phyloP scores from a whole-genome alignment of 1,140 invertebrate genomes.

The Drosophila melanica region DNA sequence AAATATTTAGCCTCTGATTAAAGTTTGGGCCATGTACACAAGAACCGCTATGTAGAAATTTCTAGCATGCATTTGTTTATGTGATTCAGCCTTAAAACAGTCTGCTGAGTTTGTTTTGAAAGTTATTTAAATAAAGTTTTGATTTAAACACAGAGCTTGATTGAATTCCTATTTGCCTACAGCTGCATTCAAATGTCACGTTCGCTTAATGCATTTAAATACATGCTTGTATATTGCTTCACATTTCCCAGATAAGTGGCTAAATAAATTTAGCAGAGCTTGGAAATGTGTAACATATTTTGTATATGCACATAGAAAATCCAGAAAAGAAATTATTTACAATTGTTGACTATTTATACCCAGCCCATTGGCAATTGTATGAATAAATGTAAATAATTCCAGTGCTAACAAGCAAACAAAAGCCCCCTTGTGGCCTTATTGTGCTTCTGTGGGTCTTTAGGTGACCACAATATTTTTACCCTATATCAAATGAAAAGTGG shows the following conservation, averaged over 20 bases:
- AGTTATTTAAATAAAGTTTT: slow-evolving; percentile 2
- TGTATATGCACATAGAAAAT: background rate
- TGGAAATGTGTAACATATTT: background rate
- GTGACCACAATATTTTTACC: no score
- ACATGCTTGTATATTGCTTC: background rate
- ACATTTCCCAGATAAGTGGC: background rate
- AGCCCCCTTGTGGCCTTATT: background rate
- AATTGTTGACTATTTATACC: background rate
- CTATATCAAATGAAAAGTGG: no score
- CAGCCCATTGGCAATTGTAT: background rate
- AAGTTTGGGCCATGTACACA: background rate
- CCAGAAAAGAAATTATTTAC: background rate
- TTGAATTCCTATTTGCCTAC: background rate
- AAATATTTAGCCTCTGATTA: slow-evolving; percentile 32
- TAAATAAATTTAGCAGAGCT: background rate
- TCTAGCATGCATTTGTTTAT: background rate
- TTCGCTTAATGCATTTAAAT: background rate
- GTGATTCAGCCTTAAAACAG: background rate
- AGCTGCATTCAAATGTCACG: slow-evolving; percentile 10
- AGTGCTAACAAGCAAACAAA: background rate
- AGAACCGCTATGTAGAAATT: background rate
- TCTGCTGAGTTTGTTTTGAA: background rate
- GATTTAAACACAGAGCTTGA: background rate
- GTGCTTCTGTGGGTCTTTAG: background rate
- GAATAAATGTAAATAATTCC: background rate